Conservation (phyloP, 2,888 invertebrate genomes). For the Volucella inflata region DNA sequence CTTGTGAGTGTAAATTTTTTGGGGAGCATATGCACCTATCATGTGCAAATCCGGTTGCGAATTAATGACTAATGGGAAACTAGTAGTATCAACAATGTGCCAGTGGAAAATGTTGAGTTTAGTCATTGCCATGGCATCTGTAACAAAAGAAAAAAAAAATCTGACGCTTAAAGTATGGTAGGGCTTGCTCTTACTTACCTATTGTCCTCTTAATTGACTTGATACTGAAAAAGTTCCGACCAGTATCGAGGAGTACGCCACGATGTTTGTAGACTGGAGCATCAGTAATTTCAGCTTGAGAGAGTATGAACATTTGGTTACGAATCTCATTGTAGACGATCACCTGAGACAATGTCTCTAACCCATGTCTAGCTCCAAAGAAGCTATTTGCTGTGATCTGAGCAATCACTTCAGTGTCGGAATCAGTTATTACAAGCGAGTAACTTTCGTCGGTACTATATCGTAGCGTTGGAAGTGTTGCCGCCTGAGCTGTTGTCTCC, state of each 20-base stretch:
- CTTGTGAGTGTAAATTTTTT: constrained; percentile 86
- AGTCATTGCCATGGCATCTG: constrained; percentile 92
- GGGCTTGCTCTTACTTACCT: constrained; percentile 80
- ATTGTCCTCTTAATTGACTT: constrained; percentile 88
- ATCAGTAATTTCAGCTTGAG: constrained; percentile 87
- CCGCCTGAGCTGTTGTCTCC: constrained; percentile 34
- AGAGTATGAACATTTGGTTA: constrained; percentile 84
- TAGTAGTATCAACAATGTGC: constrained; percentile 95
- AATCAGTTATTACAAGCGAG: constrained; percentile 77
- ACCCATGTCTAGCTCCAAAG: constrained; percentile 86
- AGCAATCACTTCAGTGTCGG: constrained; percentile 82
- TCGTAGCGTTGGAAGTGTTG: constrained; percentile 77
- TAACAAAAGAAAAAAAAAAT: constrained; percentile 16
- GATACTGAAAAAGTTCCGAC: constrained; percentile 91
- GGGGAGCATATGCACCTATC: constrained; percentile 90
- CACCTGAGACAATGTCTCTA: constrained; percentile 84
- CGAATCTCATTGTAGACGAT: constrained; percentile 77
- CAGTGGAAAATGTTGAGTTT: constrained; percentile 96
- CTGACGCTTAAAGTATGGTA: not conserved
- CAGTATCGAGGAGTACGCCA: constrained; percentile 93
- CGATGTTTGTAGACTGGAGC: constrained; percentile 92
- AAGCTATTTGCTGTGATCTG: constrained; percentile 84
- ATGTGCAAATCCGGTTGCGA: constrained; percentile 87
- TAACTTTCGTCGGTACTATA: constrained; percentile 85
- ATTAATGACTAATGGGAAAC: constrained; percentile 92